Conservation (phyloP, 2,797 vertebrate genomes). For the Spinus olivaceus region DNA sequence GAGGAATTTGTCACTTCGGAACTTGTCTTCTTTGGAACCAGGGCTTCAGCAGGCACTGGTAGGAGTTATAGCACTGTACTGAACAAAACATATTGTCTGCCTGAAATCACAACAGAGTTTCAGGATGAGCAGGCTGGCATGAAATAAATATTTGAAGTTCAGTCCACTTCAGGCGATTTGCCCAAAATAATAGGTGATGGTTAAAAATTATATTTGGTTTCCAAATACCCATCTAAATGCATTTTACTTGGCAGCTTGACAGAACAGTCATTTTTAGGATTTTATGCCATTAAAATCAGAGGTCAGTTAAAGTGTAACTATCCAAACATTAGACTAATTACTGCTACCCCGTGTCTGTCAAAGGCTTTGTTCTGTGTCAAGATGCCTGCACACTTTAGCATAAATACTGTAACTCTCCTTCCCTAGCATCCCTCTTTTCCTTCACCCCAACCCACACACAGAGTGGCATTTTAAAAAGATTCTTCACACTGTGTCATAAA, state of each 20-base stretch:
- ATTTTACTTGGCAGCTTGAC: conserved; percentile 1
- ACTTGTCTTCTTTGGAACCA: neutral
- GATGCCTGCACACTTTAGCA: neutral
- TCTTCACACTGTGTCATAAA: conserved; percentile 27
- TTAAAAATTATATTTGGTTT: conserved; percentile 5
- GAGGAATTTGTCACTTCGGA: neutral
- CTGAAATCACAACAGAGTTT: neutral
- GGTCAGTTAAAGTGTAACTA: neutral
- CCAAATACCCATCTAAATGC: neutral
- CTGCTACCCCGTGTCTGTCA: neutral
- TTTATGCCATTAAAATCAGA: conserved; percentile 11
- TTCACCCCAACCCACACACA: neutral
- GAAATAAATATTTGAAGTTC: conserved; percentile 7
- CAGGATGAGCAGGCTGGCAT: neutral
- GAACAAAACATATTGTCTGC: neutral
- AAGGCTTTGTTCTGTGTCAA: neutral
- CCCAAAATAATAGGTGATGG: neutral
- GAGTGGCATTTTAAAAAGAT: conserved; percentile 26
- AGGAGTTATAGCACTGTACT: neutral
- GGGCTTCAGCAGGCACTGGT: neutral
- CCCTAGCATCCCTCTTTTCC: neutral
- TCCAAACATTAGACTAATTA: conserved; percentile 21
- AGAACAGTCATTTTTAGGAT: neutral
- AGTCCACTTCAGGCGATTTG: neutral
- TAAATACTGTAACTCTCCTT: neutral